These are phyloP conservation scores for Venturia canescens DNA, from an alignment of 1,140 invertebrate species.

Conservation along the genomic window DNA sequence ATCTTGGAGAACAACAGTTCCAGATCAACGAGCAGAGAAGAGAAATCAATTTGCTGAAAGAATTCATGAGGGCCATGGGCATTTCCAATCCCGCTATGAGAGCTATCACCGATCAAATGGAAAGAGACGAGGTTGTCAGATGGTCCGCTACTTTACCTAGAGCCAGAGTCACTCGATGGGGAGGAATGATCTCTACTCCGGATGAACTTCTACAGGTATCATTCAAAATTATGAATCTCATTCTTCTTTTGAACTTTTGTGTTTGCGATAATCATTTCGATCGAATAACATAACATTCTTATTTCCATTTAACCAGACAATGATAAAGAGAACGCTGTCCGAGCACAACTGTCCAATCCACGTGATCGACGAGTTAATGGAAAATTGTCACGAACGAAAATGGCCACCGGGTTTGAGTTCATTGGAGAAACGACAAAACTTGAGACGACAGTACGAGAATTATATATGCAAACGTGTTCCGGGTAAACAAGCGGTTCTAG, in stretches of 20 bases:
- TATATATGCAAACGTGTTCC: slow-evolving; percentile 96
- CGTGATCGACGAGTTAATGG: slow-evolving; percentile 96
- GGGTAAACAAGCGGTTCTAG: slow-evolving; percentile 96
- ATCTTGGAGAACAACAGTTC: slow-evolving; percentile 90
- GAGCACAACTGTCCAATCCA: slow-evolving; percentile 95
- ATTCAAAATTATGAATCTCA: neutral
- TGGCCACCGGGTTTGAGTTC: slow-evolving; percentile 96
- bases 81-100: slow-evolving; percentile 93
- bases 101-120: slow-evolving; percentile 93
- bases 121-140: slow-evolving; percentile 93
- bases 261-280: neutral
- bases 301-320: slow-evolving; percentile 81
- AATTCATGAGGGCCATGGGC: slow-evolving; percentile 94
- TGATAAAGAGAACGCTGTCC: slow-evolving; percentile 93
- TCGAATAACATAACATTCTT: neutral
- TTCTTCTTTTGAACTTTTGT: neutral
- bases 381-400: slow-evolving; percentile 96
- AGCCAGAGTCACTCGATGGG: slow-evolving; percentile 95
- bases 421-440: slow-evolving; percentile 94
- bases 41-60: slow-evolving; percentile 92
- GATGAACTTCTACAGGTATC: slow-evolving; percentile 93
- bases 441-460: slow-evolving; percentile 94
- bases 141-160: slow-evolving; percentile 92
- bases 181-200: slow-evolving; percentile 98
- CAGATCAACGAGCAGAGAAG: slow-evolving; percentile 93